A percentile compares a stretch with the other conserved stretches of the same genome.
These are phyloP conservation scores for Oreochromis mossambicus DNA, from an alignment of 2,797 vertebrate genomes.

Conservation along the genomic window DNA sequence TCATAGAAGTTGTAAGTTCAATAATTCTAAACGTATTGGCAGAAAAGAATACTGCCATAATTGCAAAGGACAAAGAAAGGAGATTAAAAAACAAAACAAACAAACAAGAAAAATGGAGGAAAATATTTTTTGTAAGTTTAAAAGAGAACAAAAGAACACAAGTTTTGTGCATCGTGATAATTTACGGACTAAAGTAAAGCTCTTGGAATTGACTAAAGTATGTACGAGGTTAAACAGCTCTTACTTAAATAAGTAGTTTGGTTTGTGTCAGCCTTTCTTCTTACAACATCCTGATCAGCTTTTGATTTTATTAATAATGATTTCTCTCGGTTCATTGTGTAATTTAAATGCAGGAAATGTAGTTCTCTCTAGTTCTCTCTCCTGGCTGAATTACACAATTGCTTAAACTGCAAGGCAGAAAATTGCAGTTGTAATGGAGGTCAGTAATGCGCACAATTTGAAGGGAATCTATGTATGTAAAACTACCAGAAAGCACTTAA, in stretches of 20 bases:
- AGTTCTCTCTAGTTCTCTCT: not conserved
- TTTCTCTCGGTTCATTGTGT: not conserved
- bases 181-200: not conserved
- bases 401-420: not conserved
- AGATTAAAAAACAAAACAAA: not conserved
- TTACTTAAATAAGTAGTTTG: not conserved
- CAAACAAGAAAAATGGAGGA: not conserved
- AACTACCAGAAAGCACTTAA: not conserved
- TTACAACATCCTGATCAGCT: not conserved
- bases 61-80: not conserved
- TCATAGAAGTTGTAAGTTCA: not conserved
- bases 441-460: not conserved
- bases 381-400: not conserved
- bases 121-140: not conserved
- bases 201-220: not conserved
- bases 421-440: not conserved
- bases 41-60: not conserved
- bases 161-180: not conserved
- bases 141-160: not conserved
- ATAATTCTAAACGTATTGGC: not conserved
- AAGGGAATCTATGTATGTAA: not conserved
- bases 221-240: not conserved
- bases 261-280: not conserved
- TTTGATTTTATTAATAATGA: not conserved
- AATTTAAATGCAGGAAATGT: not conserved